Conservation (phyloP, 2,113 vertebrate genomes). For the Phylloscopus whistleri region DNA sequence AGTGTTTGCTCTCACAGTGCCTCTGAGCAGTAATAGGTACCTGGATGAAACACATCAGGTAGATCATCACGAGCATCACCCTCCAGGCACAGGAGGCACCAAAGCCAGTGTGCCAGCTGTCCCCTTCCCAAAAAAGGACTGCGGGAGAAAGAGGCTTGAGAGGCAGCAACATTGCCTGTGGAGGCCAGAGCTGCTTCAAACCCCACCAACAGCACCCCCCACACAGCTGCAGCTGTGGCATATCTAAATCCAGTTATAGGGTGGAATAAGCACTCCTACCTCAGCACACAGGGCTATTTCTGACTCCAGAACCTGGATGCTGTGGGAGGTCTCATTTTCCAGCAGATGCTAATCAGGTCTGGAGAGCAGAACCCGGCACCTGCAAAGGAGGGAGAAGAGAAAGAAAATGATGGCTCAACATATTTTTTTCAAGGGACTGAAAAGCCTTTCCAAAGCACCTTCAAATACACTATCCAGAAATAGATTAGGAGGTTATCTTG, state of each 20-base stretch:
- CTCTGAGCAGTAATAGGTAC: neutral
- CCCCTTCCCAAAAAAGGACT: neutral
- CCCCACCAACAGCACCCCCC: neutral
- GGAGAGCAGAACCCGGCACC: neutral
- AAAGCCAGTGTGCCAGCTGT: neutral
- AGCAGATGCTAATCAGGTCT: neutral
- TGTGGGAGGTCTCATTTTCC: neutral
- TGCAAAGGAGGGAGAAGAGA: neutral
- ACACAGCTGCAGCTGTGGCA: accelerated
- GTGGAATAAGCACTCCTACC: neutral
- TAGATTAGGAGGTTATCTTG: neutral
- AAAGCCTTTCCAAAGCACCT: neutral
- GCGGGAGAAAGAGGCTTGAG: neutral
- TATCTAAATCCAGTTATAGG: neutral
- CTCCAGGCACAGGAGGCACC: neutral
- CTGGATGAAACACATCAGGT: neutral
- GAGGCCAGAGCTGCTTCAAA: neutral
- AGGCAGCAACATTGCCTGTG: neutral
- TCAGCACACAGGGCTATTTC: neutral
- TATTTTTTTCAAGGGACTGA: neutral
- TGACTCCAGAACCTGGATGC: neutral
- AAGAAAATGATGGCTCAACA: neutral
- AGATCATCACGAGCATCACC: neutral
- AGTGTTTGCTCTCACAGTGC: neutral
- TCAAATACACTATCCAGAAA: neutral